Evolutionary conservation across 2,888 invertebrate genomes (phyloP).

Genomic region (Belgica antarctica): DNA sequence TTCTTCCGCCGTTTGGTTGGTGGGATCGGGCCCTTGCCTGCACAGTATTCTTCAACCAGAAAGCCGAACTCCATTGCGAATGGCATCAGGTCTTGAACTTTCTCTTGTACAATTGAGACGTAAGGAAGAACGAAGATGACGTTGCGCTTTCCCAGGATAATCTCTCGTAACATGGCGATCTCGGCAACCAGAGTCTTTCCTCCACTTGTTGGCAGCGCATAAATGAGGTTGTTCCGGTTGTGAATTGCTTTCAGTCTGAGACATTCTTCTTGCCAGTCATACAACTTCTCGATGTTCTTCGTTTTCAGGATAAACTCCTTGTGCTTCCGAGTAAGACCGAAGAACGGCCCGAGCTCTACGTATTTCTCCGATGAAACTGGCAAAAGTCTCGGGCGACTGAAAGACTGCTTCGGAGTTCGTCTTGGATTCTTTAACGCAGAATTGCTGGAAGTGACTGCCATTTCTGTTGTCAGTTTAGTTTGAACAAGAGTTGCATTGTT

Average conservation of each 20-base stretch:
- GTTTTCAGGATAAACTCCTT: slow-evolving; percentile 69
- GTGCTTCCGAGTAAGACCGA: slow-evolving; percentile 73
- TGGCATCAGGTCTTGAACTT: slow-evolving; percentile 72
- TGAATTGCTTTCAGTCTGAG: slow-evolving; percentile 72
- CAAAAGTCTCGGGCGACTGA: neutral
- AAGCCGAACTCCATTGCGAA: slow-evolving; percentile 87
- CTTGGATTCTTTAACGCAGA: too few relatives aligned
- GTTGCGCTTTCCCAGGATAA: slow-evolving; percentile 76
- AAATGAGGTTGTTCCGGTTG: slow-evolving; percentile 76
- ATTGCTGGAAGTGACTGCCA: too few relatives aligned
- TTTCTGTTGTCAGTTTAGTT: too few relatives aligned
- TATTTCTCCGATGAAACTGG: slow-evolving; percentile 40
- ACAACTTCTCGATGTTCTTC: slow-evolving; percentile 76
- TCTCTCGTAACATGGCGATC: slow-evolving; percentile 83
- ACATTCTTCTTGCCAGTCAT: slow-evolving; percentile 96
- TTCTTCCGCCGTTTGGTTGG: slow-evolving; percentile 71
- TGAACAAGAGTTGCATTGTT: too few relatives aligned
- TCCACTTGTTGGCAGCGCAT: slow-evolving; percentile 93
- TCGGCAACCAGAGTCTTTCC: slow-evolving; percentile 97
- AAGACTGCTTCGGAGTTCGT: neutral
- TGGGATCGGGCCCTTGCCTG: slow-evolving; percentile 80
- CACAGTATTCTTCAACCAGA: slow-evolving; percentile 93
- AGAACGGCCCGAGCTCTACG: slow-evolving; percentile 61
- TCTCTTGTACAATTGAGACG: slow-evolving; percentile 96
- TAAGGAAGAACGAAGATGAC: slow-evolving; percentile 89